Base-by-base conservation (phyloP, 1,140 invertebrate genomes). In the Lineus longissimus region DNA sequence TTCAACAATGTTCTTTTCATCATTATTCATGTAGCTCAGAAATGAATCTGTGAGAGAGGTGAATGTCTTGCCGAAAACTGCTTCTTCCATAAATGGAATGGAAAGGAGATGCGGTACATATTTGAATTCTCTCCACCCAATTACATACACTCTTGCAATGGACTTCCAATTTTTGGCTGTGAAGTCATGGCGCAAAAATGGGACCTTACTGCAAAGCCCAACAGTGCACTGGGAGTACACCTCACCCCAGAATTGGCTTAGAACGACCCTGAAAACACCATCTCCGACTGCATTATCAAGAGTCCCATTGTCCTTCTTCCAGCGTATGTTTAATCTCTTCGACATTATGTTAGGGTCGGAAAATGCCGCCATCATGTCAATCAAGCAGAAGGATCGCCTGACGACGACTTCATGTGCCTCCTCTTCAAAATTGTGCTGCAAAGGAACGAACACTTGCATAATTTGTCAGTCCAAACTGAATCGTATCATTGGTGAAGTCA, bases 141-240 rank as follows among this genome's bases (percentile, higher is more conserved):
- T 17, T 17, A 61, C 25, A 15, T 19, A 19, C 15, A 55, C 45
- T 22, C 30, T 22, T 19, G 60, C 60, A 61, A 55, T 17, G 15
- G 60, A 22, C 43, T 55, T 22, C 60, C 60, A 61, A 11, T 55
- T 27, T 61, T 61, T 41, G 11, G 17, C 41, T 15, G 13, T 29
- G 47, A 41, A 61, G 30, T 61, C 60, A 30, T 61, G 45, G 2
- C 60, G 41, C n/a, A 55, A 17, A 55, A 9, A 61, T n/a, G 60
- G 60, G 4, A 61, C 45, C 30, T 33, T 23, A 23, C 13, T 17
- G 11, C 19, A 17, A 2, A n/a, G 17, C 4, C 60, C 60, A 15
- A 55, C 17, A 51, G 60, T 61, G 45, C 47, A 55, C 25, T 55
- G 41, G 7, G 23, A 13, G 30, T 61, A 61, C 17, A 61, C 55